Percentiles rank a stretch among this genome's conserved stretches.
Evolutionary conservation across 2,888 invertebrate species (phyloP).

Genomic region (Diploptera punctata): DNA sequence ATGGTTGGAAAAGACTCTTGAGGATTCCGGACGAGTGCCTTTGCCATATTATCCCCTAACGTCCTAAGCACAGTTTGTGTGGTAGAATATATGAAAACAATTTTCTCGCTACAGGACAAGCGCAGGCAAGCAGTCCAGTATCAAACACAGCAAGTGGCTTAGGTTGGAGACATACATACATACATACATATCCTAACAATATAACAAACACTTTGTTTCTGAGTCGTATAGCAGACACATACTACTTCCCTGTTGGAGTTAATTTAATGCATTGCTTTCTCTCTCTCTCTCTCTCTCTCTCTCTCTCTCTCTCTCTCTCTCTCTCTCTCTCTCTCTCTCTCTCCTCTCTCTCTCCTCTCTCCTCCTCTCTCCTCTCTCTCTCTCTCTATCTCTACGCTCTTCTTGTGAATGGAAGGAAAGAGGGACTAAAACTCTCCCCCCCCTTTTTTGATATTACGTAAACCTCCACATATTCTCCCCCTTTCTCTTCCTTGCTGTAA

Average conservation of each 20-base stretch:
- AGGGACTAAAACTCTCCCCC: not conserved
- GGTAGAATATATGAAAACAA: conserved; percentile 19
- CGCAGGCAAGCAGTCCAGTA: not conserved
- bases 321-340: too few relatives aligned
- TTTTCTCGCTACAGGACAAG: conserved; percentile 6
- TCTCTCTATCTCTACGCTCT: too few relatives aligned
- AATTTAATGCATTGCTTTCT: conserved; percentile 23
- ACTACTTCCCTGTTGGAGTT: conserved; percentile 18
- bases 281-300: conserved; percentile 4
- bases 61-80: conserved; percentile 4
- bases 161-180: not conserved
- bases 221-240: conserved; percentile 10
- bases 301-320: not conserved
- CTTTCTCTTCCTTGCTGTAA: not conserved
- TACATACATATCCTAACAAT: conserved; percentile 13
- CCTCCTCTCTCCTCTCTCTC: not conserved
- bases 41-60: not conserved
- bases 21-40: conserved; percentile 22
- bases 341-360: too few relatives aligned
- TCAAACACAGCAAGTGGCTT: conserved; percentile 15
- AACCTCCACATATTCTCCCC: conserved; percentile 12
- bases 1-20: not conserved
- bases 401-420: conserved; percentile 9
- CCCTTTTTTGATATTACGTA: not conserved
- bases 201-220: conserved; percentile 14